Evolutionary conservation across 2,888 invertebrate species (phyloP).

Genomic region (Notocelia uddmanniana): DNA sequence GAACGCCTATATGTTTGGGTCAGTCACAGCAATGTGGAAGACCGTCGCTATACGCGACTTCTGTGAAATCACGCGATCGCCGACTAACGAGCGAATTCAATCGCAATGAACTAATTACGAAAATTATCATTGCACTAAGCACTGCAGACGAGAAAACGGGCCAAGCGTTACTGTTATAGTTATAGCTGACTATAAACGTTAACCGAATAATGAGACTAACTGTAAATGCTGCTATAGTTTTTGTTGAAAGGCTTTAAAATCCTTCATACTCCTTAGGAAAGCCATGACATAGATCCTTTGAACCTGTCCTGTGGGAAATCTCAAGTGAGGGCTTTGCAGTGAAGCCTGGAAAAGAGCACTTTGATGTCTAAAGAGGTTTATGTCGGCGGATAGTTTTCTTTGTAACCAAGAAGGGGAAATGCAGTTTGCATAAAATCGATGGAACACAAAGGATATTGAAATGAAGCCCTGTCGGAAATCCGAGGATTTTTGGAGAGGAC

Average conservation of each 20-base stretch:
- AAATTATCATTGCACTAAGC: conserved; percentile 32
- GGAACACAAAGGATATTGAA: conserved; percentile 35
- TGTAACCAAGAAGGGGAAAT: conserved; percentile 40
- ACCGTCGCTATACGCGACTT: conserved; percentile 48
- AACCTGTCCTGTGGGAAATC: conserved; percentile 42
- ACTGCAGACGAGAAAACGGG: conserved; percentile 29
- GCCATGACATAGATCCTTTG: conserved; percentile 43
- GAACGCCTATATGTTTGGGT: conserved; percentile 16
- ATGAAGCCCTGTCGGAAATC: not conserved
- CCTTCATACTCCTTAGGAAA: conserved; percentile 13
- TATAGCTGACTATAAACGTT: conserved; percentile 24
- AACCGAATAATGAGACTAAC: conserved; percentile 1
- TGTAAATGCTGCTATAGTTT: not conserved
- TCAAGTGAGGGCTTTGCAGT: conserved; percentile 34
- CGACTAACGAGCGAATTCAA: conserved; percentile 40
- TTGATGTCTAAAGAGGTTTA: conserved; percentile 39
- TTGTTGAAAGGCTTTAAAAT: not conserved
- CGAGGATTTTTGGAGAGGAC: not conserved
- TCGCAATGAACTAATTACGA: conserved; percentile 37
- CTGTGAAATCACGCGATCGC: conserved; percentile 54
- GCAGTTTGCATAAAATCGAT: conserved; percentile 46
- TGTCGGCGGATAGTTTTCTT: conserved; percentile 39
- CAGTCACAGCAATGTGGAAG: conserved; percentile 33
- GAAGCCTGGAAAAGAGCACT: conserved; percentile 43
- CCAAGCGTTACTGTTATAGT: conserved; percentile 22